phyloP scores from a whole-genome alignment of 35 echinoderm and acorn worm species.

The Amphiura filiformis region DNA sequence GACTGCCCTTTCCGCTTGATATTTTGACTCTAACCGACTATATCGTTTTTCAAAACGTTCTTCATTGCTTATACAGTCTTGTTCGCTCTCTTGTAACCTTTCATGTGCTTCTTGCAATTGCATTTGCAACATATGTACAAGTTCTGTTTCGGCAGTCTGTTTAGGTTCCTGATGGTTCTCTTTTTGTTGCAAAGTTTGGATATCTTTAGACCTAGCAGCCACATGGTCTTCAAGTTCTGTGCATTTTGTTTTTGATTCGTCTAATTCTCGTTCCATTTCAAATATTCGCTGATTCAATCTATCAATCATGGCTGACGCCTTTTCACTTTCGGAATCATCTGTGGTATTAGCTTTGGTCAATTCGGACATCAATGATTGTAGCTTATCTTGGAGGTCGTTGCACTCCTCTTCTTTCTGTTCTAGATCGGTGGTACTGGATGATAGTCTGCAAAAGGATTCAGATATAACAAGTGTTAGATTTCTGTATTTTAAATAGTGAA shows the following conservation, averaged over 20 bases:
- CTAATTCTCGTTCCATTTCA: constrained; percentile 60
- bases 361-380: constrained; percentile 67
- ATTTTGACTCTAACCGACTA: constrained; percentile 15
- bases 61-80: constrained; percentile 28
- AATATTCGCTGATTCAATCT: constrained; percentile 68
- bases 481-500: no score
- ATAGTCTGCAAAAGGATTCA: neutral
- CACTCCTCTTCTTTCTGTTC: constrained; percentile 38
- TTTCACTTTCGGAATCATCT: constrained; percentile 58
- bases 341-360: constrained; percentile 51
- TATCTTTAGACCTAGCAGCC: constrained; percentile 3
- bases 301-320: constrained; percentile 54
- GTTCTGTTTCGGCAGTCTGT: constrained; percentile 9
- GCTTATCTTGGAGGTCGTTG: constrained; percentile 51
- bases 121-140: neutral
- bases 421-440: constrained; percentile 1
- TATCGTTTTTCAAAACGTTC: constrained; percentile 61
- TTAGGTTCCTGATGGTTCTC: constrained; percentile 44
- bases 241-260: constrained; percentile 31
- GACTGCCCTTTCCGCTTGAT: constrained; percentile 15
- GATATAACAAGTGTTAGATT: neutral
- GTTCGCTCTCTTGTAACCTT: constrained; percentile 48
- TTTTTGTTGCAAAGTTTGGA: neutral
- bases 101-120: constrained; percentile 30
- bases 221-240: constrained; percentile 35